A percentile compares a stretch with the other conserved stretches of the same genome.
These are phyloP conservation scores for Stictonetta naevosa DNA, from an alignment of 2,113 vertebrate species.

Conservation along the genomic window DNA sequence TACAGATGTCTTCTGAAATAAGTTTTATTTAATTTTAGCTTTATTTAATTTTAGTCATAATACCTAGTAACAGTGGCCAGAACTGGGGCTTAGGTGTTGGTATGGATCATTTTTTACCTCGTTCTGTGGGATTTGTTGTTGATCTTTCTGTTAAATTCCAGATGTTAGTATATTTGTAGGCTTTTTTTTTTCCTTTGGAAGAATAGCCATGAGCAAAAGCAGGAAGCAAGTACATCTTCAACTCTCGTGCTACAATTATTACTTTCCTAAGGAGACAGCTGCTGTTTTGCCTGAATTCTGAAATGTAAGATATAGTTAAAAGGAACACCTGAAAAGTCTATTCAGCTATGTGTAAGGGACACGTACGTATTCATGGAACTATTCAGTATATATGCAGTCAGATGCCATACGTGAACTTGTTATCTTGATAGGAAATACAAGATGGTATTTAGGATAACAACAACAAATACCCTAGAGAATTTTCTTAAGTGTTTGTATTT, in stretches of 20 bases:
- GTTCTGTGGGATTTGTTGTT: background rate
- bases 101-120: background rate
- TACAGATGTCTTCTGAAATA: background rate
- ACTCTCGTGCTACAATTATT: background rate
- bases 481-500: background rate
- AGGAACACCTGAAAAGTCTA: background rate
- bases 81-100: accelerated
- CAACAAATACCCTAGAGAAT: background rate
- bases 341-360: background rate
- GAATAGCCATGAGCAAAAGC: background rate
- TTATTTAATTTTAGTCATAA: background rate
- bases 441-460: background rate
- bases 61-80: background rate
- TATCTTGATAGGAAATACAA: slow-evolving; percentile 1
- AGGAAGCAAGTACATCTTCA: background rate
- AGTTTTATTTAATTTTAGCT: background rate
- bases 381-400: background rate
- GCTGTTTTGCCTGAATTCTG: background rate
- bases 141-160: background rate
- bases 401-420: background rate
- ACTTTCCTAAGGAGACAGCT: slow-evolving; percentile 11
- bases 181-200: background rate
- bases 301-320: background rate
- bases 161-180: background rate
- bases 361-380: background rate